Evolutionary conservation across 2,113 vertebrate genomes (phyloP).

Genomic region (Corythoichthys intestinalis): DNA sequence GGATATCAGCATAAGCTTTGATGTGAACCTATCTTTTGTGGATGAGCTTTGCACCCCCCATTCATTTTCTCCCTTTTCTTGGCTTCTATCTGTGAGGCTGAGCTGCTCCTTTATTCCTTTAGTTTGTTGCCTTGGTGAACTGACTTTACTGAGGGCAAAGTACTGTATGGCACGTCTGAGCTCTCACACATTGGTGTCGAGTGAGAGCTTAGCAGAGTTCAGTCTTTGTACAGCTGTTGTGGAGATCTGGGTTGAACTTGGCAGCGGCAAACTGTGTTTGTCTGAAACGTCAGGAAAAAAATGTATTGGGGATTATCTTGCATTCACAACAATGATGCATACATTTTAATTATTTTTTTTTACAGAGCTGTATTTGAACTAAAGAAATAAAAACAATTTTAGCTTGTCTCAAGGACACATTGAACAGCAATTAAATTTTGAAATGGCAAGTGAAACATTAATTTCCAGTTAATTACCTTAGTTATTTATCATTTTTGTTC

Average conservation of each 20-base stretch:
- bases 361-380: too few species aligned
- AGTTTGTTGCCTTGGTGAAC: neutral
- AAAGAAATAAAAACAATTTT: too few species aligned
- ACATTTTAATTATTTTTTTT: too few species aligned
- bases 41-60: neutral
- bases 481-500: too few species aligned
- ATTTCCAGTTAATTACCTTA: too few species aligned
- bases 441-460: too few species aligned
- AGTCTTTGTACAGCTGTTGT: neutral
- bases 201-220: neutral
- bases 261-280: neutral
- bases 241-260: neutral
- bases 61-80: neutral
- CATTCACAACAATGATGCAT: neutral
- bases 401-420: too few species aligned
- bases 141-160: neutral
- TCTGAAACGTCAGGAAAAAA: neutral
- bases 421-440: too few species aligned
- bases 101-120: constrained; percentile 1
- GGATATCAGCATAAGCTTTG: constrained; percentile 1
- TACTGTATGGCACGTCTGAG: neutral
- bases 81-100: neutral
- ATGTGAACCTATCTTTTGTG: neutral
- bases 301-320: neutral
- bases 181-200: neutral